Percentiles rank a stretch among this genome's conserved stretches.
These are phyloP conservation scores for Drosophila oshimai DNA, from an alignment of 1,140 invertebrate species.

Conservation along the genomic window DNA sequence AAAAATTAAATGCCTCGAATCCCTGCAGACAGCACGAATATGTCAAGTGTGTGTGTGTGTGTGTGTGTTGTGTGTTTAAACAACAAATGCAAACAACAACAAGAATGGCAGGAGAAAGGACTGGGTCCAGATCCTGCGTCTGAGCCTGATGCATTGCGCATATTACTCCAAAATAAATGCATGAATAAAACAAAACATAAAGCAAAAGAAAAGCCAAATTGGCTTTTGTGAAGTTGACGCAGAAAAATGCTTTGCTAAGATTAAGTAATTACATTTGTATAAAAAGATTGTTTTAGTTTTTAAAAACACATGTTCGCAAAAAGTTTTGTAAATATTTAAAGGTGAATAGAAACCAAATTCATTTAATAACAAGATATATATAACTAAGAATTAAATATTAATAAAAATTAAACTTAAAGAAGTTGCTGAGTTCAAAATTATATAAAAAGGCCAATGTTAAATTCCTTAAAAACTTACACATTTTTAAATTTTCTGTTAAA, in stretches of 20 bases:
- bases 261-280: background rate
- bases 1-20: slow-evolving; percentile 64
- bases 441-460: too few relatives aligned
- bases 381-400: too few relatives aligned
- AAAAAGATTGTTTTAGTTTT: background rate
- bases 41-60: slow-evolving; percentile 40
- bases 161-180: slow-evolving; percentile 70
- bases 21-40: slow-evolving; percentile 60
- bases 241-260: background rate
- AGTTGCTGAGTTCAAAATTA: too few relatives aligned
- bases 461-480: too few relatives aligned
- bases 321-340: too few relatives aligned
- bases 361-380: too few relatives aligned
- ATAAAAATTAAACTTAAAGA: too few relatives aligned
- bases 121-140: slow-evolving; percentile 32
- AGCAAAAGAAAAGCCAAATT: slow-evolving; percentile 20
- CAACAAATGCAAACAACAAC: slow-evolving; percentile 33
- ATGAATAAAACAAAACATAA: slow-evolving; percentile 13
- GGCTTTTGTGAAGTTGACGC: background rate
- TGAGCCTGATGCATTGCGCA: slow-evolving; percentile 73
- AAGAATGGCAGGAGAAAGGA: slow-evolving; percentile 9
- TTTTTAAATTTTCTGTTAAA: too few relatives aligned
- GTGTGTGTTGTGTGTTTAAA: slow-evolving; percentile 35
- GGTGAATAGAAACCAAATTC: too few relatives aligned
- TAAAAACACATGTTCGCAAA: too few relatives aligned